These are phyloP conservation scores for Cryptotis parvus DNA, from an alignment of 2,113 vertebrate species.

Conservation along the genomic window DNA sequence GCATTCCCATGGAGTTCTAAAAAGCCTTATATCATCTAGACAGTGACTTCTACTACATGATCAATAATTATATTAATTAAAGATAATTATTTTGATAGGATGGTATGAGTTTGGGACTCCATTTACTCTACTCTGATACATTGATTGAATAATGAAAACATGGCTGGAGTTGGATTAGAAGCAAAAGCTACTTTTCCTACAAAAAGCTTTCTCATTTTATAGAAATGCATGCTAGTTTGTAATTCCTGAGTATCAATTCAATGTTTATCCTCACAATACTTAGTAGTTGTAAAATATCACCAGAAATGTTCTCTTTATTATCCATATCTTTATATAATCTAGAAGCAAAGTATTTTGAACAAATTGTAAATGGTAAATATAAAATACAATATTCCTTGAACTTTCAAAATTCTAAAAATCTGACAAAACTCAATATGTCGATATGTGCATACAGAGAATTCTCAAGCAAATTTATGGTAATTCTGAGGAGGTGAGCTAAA, in stretches of 20 bases:
- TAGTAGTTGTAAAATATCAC: conserved; percentile 15
- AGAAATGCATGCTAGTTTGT: conserved; percentile 8
- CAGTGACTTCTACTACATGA: conserved; percentile 85
- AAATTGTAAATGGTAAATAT: not conserved
- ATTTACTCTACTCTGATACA: conserved; percentile 73
- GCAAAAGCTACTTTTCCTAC: conserved; percentile 61
- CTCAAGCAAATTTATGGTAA: not conserved
- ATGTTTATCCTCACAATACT: not conserved
- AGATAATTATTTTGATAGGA: conserved; percentile 87
- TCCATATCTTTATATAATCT: not conserved
- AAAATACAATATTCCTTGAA: not conserved
- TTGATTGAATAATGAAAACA: conserved; percentile 72
- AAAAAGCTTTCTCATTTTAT: conserved; percentile 50
- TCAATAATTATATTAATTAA: conserved; percentile 90
- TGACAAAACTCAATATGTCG: not conserved
- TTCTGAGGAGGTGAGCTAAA: not conserved
- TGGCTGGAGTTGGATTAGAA: conserved; percentile 11
- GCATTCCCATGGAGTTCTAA: conserved; percentile 84
- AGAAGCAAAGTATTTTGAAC: conserved; percentile 12
- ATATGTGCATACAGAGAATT: not conserved
- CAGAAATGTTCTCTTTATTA: not conserved
- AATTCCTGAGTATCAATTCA: conserved; percentile 12
- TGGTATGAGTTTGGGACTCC: conserved; percentile 78
- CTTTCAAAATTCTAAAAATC: conserved; percentile 14
- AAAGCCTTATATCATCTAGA: conserved; percentile 85